phyloP scores from a whole-genome alignment of 2,113 vertebrate genomes.

The Scytalopus superciliaris region DNA sequence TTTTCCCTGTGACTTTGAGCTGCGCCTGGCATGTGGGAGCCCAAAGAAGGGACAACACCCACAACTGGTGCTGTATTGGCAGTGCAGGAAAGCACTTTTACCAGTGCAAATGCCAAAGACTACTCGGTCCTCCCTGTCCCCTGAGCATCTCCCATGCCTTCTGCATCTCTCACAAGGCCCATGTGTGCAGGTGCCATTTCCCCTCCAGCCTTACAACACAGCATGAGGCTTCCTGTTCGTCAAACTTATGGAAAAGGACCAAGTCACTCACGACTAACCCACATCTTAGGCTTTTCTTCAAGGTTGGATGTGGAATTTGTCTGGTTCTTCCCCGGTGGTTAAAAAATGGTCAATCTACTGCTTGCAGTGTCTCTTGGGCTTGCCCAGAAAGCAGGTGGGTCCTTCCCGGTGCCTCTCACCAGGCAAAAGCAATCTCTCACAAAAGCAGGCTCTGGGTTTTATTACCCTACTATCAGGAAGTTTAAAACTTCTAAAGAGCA shows the following conservation, averaged over 20 bases:
- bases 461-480: background rate
- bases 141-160: background rate
- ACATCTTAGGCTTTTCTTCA: rapidly evolving
- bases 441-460: background rate
- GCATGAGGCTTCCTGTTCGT: background rate
- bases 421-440: background rate
- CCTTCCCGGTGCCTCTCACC: background rate
- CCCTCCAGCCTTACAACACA: rapidly evolving
- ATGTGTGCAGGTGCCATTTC: background rate
- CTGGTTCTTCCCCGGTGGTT: background rate
- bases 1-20: background rate
- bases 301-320: background rate
- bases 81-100: background rate
- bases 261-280: background rate
- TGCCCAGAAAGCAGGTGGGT: background rate
- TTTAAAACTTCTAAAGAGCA: background rate
- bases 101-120: background rate
- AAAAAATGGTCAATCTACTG: background rate
- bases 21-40: background rate
- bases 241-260: background rate
- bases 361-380: background rate
- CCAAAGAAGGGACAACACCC: background rate
- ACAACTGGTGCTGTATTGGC: background rate
- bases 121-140: background rate
- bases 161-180: too few species aligned